These are phyloP conservation scores for Globicephala melas DNA, from an alignment of 2,113 vertebrate species.

Conservation along the genomic window DNA sequence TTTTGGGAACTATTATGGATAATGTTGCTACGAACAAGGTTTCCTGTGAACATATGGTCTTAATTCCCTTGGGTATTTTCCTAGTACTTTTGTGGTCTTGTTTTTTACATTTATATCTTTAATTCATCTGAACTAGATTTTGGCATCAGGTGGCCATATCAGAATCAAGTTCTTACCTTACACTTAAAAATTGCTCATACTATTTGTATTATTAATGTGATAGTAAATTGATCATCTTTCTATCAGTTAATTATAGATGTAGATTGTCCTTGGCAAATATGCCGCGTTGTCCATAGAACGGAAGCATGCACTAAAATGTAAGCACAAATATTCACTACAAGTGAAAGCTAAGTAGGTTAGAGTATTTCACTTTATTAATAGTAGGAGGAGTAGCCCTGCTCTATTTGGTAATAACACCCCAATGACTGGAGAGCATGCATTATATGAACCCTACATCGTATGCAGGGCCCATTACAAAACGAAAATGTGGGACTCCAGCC, in stretches of 20 bases:
- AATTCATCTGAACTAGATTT: constrained; percentile 21
- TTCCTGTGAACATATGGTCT: not conserved
- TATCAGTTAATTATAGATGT: not conserved
- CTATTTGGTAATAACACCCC: not conserved
- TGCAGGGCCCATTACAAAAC: not conserved
- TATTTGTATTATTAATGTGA: not conserved
- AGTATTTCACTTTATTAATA: not conserved
- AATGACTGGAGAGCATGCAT: not conserved
- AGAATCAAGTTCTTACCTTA: constrained; percentile 6
- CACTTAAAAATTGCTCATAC: not conserved
- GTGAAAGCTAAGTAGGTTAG: not conserved
- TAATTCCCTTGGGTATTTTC: not conserved
- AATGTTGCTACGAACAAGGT: not conserved
- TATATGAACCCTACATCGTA: not conserved
- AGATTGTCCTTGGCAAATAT: constrained; percentile 20
- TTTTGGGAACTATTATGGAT: not conserved
- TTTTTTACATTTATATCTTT: not conserved
- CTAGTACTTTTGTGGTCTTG: not conserved
- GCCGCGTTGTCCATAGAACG: not conserved
- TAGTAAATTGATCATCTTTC: constrained; percentile 1
- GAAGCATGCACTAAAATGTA: not conserved
- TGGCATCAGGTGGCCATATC: not conserved
- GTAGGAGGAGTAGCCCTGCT: not conserved
- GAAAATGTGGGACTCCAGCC: not conserved
- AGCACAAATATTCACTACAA: not conserved